A percentile compares a stretch with the other conserved stretches of the same genome.
Evolutionary conservation across 2,888 invertebrate species (phyloP).

Genomic region (Pocota personata): DNA sequence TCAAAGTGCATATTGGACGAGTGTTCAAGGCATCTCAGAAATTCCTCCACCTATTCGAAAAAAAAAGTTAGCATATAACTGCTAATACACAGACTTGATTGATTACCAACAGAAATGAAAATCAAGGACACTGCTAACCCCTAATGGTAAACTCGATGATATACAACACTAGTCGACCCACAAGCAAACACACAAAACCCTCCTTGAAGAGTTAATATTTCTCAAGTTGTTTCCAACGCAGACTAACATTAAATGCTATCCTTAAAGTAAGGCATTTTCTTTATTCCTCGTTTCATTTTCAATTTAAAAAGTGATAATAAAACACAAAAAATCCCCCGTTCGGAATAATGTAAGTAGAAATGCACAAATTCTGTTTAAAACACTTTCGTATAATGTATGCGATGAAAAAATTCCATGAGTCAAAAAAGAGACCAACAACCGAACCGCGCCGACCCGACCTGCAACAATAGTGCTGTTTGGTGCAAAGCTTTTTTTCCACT

Average conservation of each 20-base stretch:
- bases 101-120: constrained; percentile 59
- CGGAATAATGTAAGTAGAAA: neutral
- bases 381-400: constrained; percentile 21
- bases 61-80: constrained; percentile 34
- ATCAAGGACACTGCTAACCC: constrained; percentile 55
- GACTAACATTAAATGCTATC: constrained; percentile 13
- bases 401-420: constrained; percentile 31
- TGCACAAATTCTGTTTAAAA: constrained; percentile 32
- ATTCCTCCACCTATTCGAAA: constrained; percentile 2
- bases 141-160: constrained; percentile 17
- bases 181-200: constrained; percentile 22
- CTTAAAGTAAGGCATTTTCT: neutral
- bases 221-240: constrained; percentile 8
- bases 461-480: constrained; percentile 28
- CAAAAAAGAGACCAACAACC: constrained; percentile 11
- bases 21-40: neutral
- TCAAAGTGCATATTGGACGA: constrained; percentile 40
- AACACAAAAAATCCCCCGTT: neutral
- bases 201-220: constrained; percentile 7
- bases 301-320: constrained; percentile 15
- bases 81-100: constrained; percentile 44
- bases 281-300: neutral
- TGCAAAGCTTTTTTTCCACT: constrained; percentile 54
- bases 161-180: constrained; percentile 15
- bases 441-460: constrained; percentile 28